A percentile compares a stretch with the other conserved stretches of the same genome.
These are phyloP conservation scores for Nesometra sesokonis DNA, from an alignment of 35 echinoderm and acorn worm genomes.

Conservation along the genomic window DNA sequence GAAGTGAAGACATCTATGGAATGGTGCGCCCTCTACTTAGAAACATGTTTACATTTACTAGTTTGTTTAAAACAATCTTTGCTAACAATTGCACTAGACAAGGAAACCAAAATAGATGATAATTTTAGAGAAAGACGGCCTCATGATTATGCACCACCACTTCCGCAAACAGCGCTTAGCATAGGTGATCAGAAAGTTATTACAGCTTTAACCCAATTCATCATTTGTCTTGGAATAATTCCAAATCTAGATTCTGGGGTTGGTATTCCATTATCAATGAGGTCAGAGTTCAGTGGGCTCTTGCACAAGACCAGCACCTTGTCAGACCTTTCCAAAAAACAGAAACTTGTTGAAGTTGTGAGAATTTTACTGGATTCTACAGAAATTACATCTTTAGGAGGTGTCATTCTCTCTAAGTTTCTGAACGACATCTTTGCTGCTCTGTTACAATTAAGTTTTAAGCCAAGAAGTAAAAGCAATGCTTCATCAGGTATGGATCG, in stretches of 20 bases:
- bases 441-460: slow-evolving; percentile 37
- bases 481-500: background rate
- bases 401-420: slow-evolving; percentile 65
- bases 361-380: slow-evolving; percentile 44
- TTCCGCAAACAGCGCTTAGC: slow-evolving; percentile 59
- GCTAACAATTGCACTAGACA: background rate
- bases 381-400: slow-evolving; percentile 44
- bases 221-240: slow-evolving; percentile 60
- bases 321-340: background rate
- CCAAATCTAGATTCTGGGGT: slow-evolving; percentile 60
- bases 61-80: background rate
- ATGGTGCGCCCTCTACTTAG: background rate
- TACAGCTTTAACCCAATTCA: slow-evolving; percentile 52
- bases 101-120: background rate
- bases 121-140: background rate
- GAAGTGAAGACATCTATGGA: background rate
- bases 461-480: slow-evolving; percentile 1
- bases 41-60: background rate
- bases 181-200: slow-evolving; percentile 54
- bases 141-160: slow-evolving; percentile 30
- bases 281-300: slow-evolving; percentile 43
- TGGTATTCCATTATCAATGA: slow-evolving; percentile 60
- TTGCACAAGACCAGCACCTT: background rate
- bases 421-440: slow-evolving; percentile 65
- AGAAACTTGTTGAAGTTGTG: slow-evolving; percentile 40